Conservation (phyloP, 2,797 vertebrate species). For the Coregonus sp. region DNA sequence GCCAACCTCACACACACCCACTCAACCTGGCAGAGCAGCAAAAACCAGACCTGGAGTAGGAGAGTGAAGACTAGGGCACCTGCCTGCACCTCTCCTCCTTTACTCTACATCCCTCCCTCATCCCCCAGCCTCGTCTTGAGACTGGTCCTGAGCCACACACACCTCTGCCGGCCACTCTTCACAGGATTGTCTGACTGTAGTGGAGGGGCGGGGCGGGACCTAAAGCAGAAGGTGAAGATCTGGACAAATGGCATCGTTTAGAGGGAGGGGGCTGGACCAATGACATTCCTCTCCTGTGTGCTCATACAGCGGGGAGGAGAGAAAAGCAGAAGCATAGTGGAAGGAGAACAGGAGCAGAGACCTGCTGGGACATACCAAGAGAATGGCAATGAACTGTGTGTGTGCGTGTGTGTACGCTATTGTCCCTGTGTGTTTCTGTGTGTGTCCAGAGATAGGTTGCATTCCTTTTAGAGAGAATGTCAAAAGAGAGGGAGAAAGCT, state of each 20-base stretch:
- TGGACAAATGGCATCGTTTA: slow-evolving; percentile 8
- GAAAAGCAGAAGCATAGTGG: neutral
- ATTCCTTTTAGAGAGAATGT: slow-evolving; percentile 1
- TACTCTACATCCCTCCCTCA: neutral
- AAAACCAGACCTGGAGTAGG: neutral
- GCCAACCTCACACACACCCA: neutral
- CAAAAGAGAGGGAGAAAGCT: slow-evolving; percentile 5
- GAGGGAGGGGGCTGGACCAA: neutral
- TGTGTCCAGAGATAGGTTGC: slow-evolving; percentile 20
- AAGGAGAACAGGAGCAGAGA: neutral
- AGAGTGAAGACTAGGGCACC: neutral
- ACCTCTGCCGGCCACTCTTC: neutral
- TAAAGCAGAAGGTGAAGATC: neutral
- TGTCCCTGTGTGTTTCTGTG: neutral
- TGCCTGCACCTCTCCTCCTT: neutral
- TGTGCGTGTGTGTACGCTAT: neutral
- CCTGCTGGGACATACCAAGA: slow-evolving; percentile 9
- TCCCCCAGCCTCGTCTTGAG: neutral
- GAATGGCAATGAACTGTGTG: neutral
- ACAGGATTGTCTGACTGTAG: slow-evolving; percentile 4
- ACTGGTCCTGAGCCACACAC: neutral
- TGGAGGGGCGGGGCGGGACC: neutral
- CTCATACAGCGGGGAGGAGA: neutral
- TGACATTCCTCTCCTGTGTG: neutral
- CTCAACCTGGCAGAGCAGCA: slow-evolving; percentile 11